Evolutionary conservation across 2,888 invertebrate genomes (phyloP), one percentile per base, ranked within the genome.

Genomic region (Antheraea yamamai): DNA sequence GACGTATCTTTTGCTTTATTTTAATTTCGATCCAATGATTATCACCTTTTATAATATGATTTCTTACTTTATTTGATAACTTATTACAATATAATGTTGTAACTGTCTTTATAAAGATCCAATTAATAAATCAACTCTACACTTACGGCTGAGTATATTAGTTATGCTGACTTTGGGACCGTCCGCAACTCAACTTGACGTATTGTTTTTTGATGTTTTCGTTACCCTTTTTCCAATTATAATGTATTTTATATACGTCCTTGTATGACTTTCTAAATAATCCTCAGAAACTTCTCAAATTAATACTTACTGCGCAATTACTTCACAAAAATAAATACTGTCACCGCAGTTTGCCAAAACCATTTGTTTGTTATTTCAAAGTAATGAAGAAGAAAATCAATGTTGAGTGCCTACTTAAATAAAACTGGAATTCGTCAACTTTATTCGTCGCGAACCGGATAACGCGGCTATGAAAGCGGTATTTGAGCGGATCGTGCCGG

Each of bases 401-500:
- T 14, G 26, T 64, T 16, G 64, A 64, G 64, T 64, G 64, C 64
- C 64, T 64, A 64, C 26, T 66, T 30, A 66, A 66, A 66, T 66
- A 66, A 66, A 66, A 30, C 30, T 6, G 16, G 64, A 66, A 66
- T 66, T 16, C 16, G 64, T 30, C 64, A 66, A 30, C 64, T 66
- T 66, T 66, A 66, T 66, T 66, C 16, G 26, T 66, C 64, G 64
- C 30, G 30, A 66, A 30, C 64, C 64, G 64, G 64, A 30, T 66
- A 30, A 66, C 30, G 18, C 16, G 20, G 30, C 26, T 66, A 16
- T 26, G 16, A 30, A 61, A 12, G 7, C 61, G 61, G 61, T 23
- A 23, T 61, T 61, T n/a, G n/a, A 30, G 16, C 14, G 64, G 64
- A 66, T 66, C 64, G 30, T 30, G 26, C 26, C 14, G 12, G 64